phyloP scores from a whole-genome alignment of 2,888 invertebrate species.

The Zhengitettix transpicula region DNA sequence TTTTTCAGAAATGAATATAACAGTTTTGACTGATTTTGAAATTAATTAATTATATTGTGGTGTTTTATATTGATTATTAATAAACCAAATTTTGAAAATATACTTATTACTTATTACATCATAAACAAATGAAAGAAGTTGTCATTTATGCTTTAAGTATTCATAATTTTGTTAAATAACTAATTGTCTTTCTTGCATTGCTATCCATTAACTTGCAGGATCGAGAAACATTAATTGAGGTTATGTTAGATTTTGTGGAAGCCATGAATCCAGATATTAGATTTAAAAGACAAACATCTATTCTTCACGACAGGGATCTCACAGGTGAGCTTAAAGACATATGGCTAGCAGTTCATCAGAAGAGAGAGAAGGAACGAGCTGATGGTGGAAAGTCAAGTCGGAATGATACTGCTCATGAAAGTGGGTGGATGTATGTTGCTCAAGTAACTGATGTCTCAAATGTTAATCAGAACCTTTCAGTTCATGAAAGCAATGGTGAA shows the following conservation, averaged over 20 bases:
- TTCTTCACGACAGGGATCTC: conserved; percentile 49
- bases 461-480: too few species aligned
- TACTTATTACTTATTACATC: too few species aligned
- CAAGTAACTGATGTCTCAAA: neutral
- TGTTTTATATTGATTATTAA: too few species aligned
- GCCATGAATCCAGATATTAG: conserved; percentile 50
- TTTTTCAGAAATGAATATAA: too few species aligned
- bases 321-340: conserved; percentile 57
- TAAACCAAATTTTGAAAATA: too few species aligned
- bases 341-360: conserved; percentile 51
- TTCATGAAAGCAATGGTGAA: too few species aligned
- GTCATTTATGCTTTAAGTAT: too few species aligned
- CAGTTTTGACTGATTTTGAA: too few species aligned
- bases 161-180: too few species aligned
- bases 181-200: too few species aligned
- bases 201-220: conserved; percentile 29
- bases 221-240: conserved; percentile 45
- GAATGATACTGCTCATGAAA: neutral
- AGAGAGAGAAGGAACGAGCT: conserved; percentile 26
- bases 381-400: conserved; percentile 2
- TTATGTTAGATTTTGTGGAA: conserved; percentile 55
- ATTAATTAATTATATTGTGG: too few species aligned
- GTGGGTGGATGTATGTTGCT: neutral
- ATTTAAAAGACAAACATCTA: conserved; percentile 35
- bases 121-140: too few species aligned